Evolutionary conservation across 2,113 vertebrate species (phyloP).

Genomic region (Oncorhynchus kisutch): DNA sequence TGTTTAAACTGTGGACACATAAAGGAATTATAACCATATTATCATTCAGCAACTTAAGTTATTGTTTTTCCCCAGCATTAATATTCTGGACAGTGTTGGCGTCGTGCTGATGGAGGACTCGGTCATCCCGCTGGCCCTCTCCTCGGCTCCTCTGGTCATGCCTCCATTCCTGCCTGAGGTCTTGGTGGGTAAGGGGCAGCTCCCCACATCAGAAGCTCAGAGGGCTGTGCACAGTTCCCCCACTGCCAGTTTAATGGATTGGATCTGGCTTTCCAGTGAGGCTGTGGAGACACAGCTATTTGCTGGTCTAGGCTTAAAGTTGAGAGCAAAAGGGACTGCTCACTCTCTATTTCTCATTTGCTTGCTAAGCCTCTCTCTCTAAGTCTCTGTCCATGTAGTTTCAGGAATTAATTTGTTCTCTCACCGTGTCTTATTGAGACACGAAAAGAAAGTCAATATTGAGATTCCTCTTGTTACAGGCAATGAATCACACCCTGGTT

Average conservation of each 20-base stretch:
- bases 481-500: not conserved
- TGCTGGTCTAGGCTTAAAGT: constrained; percentile 36
- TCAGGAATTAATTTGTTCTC: not conserved
- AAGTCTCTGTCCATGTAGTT: not conserved
- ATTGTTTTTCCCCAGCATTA: not conserved
- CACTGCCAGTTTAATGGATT: constrained; percentile 60
- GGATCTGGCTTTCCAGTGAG: constrained; percentile 37
- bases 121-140: constrained; percentile 8
- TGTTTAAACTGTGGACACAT: not conserved
- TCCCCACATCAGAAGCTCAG: constrained; percentile 47
- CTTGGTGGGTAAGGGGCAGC: constrained; percentile 39
- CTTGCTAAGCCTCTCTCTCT: not conserved
- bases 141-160: not conserved
- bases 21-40: too few relatives aligned
- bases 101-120: not conserved
- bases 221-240: constrained; percentile 48
- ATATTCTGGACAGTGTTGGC: not conserved
- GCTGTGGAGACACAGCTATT: constrained; percentile 46
- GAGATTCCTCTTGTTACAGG: not conserved
- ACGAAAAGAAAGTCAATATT: too few relatives aligned
- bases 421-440: not conserved
- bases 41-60: not conserved
- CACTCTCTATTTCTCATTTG: not conserved
- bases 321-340: constrained; percentile 3
- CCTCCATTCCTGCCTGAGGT: constrained; percentile 16